Conservation (phyloP, 2,113 vertebrate genomes). For the Cephalopholis sonnerati region DNA sequence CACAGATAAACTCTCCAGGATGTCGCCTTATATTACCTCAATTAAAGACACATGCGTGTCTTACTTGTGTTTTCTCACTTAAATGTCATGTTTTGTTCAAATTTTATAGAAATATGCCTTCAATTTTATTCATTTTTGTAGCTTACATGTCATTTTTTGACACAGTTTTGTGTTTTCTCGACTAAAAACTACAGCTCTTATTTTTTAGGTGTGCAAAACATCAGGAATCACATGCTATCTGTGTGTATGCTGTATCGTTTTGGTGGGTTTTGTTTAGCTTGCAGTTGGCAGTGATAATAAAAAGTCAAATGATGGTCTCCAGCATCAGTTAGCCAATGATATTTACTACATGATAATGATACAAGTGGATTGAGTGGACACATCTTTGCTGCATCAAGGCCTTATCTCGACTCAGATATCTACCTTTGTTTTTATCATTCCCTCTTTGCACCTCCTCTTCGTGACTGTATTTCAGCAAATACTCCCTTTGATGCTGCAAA, state of each 20-base stretch:
- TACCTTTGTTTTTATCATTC: background rate
- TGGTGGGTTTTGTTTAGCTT: background rate
- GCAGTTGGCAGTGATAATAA: background rate
- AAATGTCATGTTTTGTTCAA: background rate
- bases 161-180: background rate
- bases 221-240: background rate
- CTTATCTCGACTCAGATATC: background rate
- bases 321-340: background rate
- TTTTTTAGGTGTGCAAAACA: background rate
- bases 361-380: background rate
- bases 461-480: background rate
- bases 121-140: rapidly evolving
- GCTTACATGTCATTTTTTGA: background rate
- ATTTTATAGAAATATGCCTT: background rate
- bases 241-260: background rate
- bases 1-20: slow-evolving; percentile 21
- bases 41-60: background rate
- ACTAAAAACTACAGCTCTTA: background rate
- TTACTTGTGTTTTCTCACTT: too few species aligned
- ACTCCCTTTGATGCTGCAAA: too few species aligned
- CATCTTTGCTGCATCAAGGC: background rate
- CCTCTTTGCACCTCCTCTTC: too few species aligned
- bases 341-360: background rate
- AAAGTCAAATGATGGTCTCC: background rate
- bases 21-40: background rate